Evolutionary conservation across 2,888 invertebrate species (phyloP), one percentile per base, ranked within the genome.

Genomic region (Euspilapteryx auroguttella): DNA sequence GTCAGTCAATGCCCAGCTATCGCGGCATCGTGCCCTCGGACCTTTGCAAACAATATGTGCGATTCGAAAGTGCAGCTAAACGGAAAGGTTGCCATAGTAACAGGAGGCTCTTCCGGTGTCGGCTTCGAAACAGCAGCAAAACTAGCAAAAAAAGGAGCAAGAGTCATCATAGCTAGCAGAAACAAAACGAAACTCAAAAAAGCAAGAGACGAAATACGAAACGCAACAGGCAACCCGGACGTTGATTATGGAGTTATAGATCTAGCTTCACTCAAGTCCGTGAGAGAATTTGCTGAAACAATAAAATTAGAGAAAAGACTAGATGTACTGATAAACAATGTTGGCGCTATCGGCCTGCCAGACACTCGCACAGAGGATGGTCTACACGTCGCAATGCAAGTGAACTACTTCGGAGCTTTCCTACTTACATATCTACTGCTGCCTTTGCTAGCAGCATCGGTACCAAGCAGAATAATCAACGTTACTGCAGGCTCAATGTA

Each of bases 321-420:
- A 12, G 68, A 82, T 39, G 59, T 80, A 4, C 47, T 82, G 12
- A 46, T 82, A 28, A 81, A 81, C 46, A 82, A 82, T 39, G 82
- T 81, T 1, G 82, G 82, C n/a, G 58, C 77, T 0, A 42, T 62
- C 2, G 68, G 54, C 1, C 38, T 66, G 1, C 58, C 65, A 1
- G 63, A 69, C 30, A 59, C 45, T 29, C 47, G 71, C 10, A 82
- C 85, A 1, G 71, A 78, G 38, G 85, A 87, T 37, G 83, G 83
- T 1, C 54, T 87, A 14, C 83, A 85, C 37, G 48, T 76, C 2
- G 79, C 79, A 2, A 82, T 86, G 79, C 86, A 85, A 45, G 78
- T 83, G 27, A 88, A 88, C 48, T 82, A 86, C 47, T 83, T 86
- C 42, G 86, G 86, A 6, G 80, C 82, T 1, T 89, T 89, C 47